Conservation (phyloP, 2,888 invertebrate genomes). For the Brachypalpus laphriformis region DNA sequence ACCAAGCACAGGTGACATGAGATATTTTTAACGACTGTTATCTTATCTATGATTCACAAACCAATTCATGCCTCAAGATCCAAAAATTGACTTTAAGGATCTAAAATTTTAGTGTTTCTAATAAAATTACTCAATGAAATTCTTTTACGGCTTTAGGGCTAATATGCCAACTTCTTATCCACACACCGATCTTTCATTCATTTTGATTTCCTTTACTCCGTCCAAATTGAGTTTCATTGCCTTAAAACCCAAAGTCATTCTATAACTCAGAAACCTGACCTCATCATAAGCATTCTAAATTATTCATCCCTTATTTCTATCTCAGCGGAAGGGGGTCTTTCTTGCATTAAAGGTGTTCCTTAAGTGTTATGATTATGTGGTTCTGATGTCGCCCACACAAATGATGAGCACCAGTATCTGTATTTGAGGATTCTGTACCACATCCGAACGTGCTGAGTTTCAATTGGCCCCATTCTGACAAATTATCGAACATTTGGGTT, state of each 20-base stretch:
- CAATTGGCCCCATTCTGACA: slow-evolving; percentile 11
- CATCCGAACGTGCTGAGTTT: neutral
- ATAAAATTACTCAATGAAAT: neutral
- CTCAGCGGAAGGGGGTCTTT: neutral
- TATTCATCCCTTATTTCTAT: neutral
- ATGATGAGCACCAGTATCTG: neutral
- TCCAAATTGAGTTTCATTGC: neutral
- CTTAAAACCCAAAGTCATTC: neutral
- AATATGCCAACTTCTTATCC: neutral
- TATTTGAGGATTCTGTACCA: neutral
- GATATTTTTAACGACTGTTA: too few species aligned
- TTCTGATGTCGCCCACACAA: neutral
- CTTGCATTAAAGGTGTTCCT: neutral
- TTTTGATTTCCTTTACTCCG: neutral
- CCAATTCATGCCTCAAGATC: neutral
- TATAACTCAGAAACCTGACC: neutral
- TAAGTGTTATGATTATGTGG: slow-evolving; percentile 2
- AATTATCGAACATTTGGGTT: slow-evolving; percentile 14
- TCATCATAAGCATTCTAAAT: neutral
- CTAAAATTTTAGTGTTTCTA: neutral
- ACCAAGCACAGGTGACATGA: too few species aligned
- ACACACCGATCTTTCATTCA: neutral
- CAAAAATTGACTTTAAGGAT: neutral
- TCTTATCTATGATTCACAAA: neutral
- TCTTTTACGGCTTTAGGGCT: neutral